Conservation (phyloP, 2,113 vertebrate genomes). For the Pedionomus torquatus region DNA sequence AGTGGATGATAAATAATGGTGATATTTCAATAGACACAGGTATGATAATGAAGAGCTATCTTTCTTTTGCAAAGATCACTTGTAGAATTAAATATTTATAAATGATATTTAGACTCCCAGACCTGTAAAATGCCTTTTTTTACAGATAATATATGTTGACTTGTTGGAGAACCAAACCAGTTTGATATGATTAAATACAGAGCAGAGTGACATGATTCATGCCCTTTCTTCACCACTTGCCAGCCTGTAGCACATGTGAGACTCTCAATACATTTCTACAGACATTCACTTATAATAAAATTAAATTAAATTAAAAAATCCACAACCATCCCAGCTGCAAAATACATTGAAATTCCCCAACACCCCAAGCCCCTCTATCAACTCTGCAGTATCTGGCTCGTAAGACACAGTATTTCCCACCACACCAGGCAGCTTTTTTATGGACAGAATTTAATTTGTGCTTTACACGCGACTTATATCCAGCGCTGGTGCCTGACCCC, state of each 20-base stretch:
- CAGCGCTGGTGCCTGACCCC: background rate
- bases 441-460: background rate
- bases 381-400: background rate
- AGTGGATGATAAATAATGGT: conserved; percentile 69
- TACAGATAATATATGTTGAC: conserved; percentile 74
- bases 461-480: background rate
- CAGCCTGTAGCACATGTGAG: background rate
- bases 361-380: background rate
- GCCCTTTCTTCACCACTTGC: conserved; percentile 14
- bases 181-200: conserved; percentile 68
- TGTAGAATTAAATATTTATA: conserved; percentile 77
- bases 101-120: conserved; percentile 73
- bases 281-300: background rate
- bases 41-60: conserved; percentile 74
- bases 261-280: background rate
- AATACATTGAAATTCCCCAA: background rate
- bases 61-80: conserved; percentile 71
- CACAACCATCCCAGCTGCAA: background rate
- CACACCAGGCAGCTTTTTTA: background rate
- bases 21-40: conserved; percentile 72
- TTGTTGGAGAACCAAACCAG: conserved; percentile 69
- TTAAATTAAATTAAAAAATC: background rate
- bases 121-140: conserved; percentile 66
- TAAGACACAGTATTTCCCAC: background rate
- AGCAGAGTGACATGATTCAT: conserved; percentile 57